Percentiles rank a stretch among this genome's conserved stretches.
These are phyloP conservation scores for Leontopithecus rosalia DNA, from an alignment of 2,797 vertebrate genomes.

Conservation along the genomic window DNA sequence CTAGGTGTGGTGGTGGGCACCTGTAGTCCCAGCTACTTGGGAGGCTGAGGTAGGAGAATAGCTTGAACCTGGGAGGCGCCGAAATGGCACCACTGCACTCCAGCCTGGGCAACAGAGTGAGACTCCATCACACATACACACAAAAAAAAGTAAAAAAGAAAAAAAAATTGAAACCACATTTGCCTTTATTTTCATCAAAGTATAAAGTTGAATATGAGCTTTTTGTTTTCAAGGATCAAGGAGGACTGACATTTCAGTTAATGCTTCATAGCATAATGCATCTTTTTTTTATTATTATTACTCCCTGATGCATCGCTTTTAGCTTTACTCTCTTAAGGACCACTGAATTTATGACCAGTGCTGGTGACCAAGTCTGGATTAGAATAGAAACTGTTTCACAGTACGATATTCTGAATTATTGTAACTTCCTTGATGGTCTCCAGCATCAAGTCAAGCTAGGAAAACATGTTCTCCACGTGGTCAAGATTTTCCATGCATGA, in stretches of 20 bases:
- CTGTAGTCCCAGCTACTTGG: too few relatives aligned
- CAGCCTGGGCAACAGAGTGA: too few relatives aligned
- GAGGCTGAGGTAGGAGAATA: too few relatives aligned
- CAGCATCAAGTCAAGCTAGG: background rate
- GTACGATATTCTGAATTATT: background rate
- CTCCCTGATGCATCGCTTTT: background rate
- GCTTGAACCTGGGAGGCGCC: rapidly evolving
- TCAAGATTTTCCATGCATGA: background rate
- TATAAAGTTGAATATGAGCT: background rate
- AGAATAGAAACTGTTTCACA: background rate
- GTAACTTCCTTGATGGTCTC: background rate
- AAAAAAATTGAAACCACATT: background rate
- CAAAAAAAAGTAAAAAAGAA: too few relatives aligned
- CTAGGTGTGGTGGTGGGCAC: too few relatives aligned
- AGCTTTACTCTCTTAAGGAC: background rate
- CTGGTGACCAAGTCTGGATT: background rate
- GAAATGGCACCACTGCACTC: too few relatives aligned
- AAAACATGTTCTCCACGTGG: background rate
- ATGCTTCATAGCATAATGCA: background rate
- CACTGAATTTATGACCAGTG: background rate
- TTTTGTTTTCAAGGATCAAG: background rate
- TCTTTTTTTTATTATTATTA: background rate
- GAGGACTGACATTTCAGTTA: background rate
- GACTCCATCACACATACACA: too few relatives aligned
- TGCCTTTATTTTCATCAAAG: background rate